These are phyloP conservation scores for Pachycephus smyrnensis DNA, from an alignment of 2,888 invertebrate species.

Conservation along the genomic window DNA sequence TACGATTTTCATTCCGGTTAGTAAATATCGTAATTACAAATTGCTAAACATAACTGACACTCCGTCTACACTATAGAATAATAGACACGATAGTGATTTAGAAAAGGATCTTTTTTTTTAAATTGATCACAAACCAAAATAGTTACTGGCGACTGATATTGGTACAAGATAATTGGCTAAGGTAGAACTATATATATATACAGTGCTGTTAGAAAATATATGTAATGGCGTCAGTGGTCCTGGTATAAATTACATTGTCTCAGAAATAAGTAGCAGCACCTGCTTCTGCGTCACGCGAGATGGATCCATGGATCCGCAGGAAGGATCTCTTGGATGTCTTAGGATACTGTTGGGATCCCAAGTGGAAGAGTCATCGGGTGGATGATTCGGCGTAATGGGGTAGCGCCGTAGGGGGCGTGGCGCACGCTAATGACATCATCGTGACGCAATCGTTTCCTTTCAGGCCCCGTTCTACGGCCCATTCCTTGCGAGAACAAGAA, in stretches of 20 bases:
- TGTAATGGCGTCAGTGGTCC: not conserved
- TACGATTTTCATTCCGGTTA: not conserved
- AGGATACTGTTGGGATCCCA: constrained; percentile 7
- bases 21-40: not conserved
- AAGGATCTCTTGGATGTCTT: not conserved
- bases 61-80: not conserved
- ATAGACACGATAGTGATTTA: not conserved
- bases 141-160: not conserved
- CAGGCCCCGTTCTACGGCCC: constrained; percentile 16
- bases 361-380: constrained; percentile 19
- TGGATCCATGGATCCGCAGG: constrained; percentile 8
- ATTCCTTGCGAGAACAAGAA: constrained; percentile 36
- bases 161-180: not conserved
- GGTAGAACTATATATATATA: too few species aligned
- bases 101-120: not conserved
- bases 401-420: constrained; percentile 59
- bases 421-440: constrained; percentile 61
- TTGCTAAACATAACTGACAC: not conserved
- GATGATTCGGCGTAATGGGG: constrained; percentile 58
- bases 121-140: not conserved
- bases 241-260: constrained; percentile 24
- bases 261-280: constrained; percentile 21
- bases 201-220: not conserved
- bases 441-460: constrained; percentile 63
- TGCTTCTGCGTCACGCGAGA: constrained; percentile 16